A percentile compares a stretch with the other conserved stretches of the same genome.
Conservation (phyloP, 23 tunicate genomes). For the Corella eumyota region DNA sequence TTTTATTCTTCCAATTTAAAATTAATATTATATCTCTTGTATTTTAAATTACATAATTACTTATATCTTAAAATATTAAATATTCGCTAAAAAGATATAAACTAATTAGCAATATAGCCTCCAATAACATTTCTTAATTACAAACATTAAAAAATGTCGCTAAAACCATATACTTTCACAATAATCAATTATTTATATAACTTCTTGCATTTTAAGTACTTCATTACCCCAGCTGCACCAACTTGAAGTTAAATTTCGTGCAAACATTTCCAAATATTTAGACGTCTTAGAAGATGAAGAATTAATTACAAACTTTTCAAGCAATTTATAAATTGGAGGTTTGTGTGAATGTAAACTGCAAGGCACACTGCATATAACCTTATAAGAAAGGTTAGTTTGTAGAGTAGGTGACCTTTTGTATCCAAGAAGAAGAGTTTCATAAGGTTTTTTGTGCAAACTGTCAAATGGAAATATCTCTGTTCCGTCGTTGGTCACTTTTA, state of each 20-base stretch:
- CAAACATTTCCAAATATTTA: constrained; percentile 69
- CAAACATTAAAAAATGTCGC: too few relatives aligned
- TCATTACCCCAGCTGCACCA: constrained; percentile 97
- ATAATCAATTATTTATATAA: too few relatives aligned
- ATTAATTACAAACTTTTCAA: neutral
- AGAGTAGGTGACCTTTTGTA: neutral
- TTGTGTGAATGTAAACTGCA: constrained; percentile 77
- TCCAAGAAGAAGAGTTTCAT: constrained; percentile 65
- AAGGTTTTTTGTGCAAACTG: constrained; percentile 78
- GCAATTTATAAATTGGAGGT: constrained; percentile 53
- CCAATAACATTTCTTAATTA: too few relatives aligned
- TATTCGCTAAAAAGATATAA: too few relatives aligned
- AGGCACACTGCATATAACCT: constrained; percentile 51
- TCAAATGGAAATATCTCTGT: constrained; percentile 60
- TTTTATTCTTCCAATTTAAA: too few relatives aligned
- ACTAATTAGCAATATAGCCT: too few relatives aligned
- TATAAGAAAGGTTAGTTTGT: neutral
- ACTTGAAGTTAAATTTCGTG: constrained; percentile 26
- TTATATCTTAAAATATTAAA: too few relatives aligned
- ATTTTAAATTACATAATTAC: too few relatives aligned
- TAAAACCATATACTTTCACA: too few relatives aligned
- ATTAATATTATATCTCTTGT: too few relatives aligned
- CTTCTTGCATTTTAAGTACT: constrained; percentile 62
- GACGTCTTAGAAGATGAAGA: neutral
- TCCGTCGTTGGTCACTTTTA: constrained; percentile 44